Base-by-base conservation (phyloP, 2,113 vertebrate genomes). In the Balaeniceps rex region DNA sequence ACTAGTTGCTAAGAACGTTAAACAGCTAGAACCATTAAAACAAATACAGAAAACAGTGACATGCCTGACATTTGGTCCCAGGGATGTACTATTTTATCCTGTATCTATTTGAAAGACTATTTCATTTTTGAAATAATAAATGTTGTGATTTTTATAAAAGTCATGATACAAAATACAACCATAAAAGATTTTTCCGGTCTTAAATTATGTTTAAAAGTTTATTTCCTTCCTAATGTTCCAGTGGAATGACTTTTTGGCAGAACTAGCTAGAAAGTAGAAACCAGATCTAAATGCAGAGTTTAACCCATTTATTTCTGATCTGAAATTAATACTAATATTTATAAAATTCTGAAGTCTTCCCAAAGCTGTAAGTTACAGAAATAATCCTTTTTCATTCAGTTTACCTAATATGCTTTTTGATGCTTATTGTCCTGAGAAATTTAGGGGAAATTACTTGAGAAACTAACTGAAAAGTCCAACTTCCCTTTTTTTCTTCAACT, bases 221-320 rank as follows among this genome's bases (percentile, higher is more conserved):
- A 96, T 86, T 97, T 98, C 92, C 96, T 98, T 97, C 78, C 91
- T 97, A 96, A 95, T 90, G 83, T 92, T 95, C 58, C 74, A 97
- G 21, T 61, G 87, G 79, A 97, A 97, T 54, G 95, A 79, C 81
- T 94, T 93, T 44, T 94, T 96, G 94, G 87, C 82, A 96, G 94
- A 97, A 91, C 33, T 52, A 52, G 46, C 18, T 54, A 91, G 95
- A 95, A 94, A 94, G 74, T 23, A 71, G 69, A 90, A 93, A 69
- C 14, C 52, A 90, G 57, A 33, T 80, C 81, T 96, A 83, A 92
- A 88, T 61, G 16, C 70, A 83, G 38, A 79, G 38, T 74, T 96
- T 96, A 97, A 97, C 55, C 42, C 93, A 72, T 93, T 88, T 71
- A 74, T 83, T 95, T 84, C 90, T 61, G 66, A 80, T 46, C 34